These are phyloP conservation scores for Cyprichromis sp. DNA, from an alignment of 2,113 vertebrate genomes.

Conservation along the genomic window DNA sequence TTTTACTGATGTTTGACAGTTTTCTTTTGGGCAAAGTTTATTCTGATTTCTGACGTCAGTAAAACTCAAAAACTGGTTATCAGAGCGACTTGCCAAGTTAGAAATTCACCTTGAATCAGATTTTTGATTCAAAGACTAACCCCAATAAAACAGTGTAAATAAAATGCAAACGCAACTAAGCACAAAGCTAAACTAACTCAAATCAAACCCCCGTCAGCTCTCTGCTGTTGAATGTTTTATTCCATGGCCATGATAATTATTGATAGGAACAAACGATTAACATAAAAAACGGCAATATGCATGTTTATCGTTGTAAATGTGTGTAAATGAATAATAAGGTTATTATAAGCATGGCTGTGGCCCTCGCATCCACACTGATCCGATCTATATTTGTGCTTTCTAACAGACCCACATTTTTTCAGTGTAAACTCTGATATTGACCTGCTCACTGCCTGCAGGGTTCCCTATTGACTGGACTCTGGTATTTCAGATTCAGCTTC, in stretches of 20 bases:
- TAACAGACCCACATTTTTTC: neutral
- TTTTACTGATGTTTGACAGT: neutral
- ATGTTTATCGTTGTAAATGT: neutral
- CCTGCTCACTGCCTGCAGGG: neutral
- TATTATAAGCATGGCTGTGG: neutral
- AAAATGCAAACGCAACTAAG: neutral
- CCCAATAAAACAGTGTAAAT: neutral
- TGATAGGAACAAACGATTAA: neutral
- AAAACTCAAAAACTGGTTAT: neutral
- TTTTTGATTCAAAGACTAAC: neutral
- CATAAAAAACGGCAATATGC: neutral
- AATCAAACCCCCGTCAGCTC: neutral
- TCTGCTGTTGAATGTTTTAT: neutral
- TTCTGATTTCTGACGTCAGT: neutral
- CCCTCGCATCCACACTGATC: neutral
- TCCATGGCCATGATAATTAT: neutral
- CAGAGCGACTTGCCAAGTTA: neutral
- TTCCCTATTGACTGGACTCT: neutral
- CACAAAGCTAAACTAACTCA: neutral
- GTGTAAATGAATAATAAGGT: neutral
- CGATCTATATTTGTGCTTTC: neutral
- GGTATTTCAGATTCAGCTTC: neutral
- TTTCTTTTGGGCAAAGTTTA: neutral
- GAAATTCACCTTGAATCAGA: neutral
- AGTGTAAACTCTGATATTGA: constrained; percentile 4